Percentiles rank a stretch among this genome's conserved stretches.
Evolutionary conservation across 2,113 vertebrate species (phyloP).

Genomic region (Helogale parvula): DNA sequence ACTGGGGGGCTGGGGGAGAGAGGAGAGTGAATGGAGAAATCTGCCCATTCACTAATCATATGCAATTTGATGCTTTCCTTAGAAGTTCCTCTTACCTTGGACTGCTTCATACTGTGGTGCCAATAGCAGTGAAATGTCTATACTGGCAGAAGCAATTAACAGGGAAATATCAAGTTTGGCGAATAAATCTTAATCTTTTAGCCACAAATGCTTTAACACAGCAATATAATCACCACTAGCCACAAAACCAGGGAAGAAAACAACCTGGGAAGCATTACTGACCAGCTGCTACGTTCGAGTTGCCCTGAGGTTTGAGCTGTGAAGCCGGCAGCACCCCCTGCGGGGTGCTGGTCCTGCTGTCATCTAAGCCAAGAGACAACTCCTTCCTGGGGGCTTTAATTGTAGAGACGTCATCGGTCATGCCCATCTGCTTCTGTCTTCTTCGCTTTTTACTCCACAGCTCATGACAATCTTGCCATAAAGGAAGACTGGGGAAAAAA

Average conservation of each 20-base stretch:
- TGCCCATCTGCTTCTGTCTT: slow-evolving; percentile 96
- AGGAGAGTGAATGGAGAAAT: not conserved
- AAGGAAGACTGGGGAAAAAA: slow-evolving; percentile 90
- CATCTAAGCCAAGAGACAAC: slow-evolving; percentile 92
- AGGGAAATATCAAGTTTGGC: not conserved
- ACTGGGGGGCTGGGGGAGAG: not conserved
- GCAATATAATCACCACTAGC: not conserved
- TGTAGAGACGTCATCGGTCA: slow-evolving; percentile 92
- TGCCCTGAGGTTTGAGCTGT: slow-evolving; percentile 90
- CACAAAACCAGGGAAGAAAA: slow-evolving; percentile 41
- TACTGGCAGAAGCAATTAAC: slow-evolving; percentile 22
- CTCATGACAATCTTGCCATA: slow-evolving; percentile 99
- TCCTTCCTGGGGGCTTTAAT: slow-evolving; percentile 96
- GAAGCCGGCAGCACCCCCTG: slow-evolving; percentile 92
- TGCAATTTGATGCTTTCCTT: not conserved
- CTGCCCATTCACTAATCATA: not conserved
- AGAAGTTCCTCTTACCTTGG: not conserved
- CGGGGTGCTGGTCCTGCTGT: slow-evolving; percentile 97
- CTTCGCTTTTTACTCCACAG: slow-evolving; percentile 99
- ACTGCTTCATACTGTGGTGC: not conserved
- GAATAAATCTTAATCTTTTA: not conserved
- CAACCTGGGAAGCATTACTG: slow-evolving; percentile 81
- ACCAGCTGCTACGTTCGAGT: slow-evolving; percentile 88
- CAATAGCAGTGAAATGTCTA: not conserved
- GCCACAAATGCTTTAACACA: not conserved